Evolutionary conservation across 2,888 invertebrate species (phyloP).

Genomic region (Baccha elongata): DNA sequence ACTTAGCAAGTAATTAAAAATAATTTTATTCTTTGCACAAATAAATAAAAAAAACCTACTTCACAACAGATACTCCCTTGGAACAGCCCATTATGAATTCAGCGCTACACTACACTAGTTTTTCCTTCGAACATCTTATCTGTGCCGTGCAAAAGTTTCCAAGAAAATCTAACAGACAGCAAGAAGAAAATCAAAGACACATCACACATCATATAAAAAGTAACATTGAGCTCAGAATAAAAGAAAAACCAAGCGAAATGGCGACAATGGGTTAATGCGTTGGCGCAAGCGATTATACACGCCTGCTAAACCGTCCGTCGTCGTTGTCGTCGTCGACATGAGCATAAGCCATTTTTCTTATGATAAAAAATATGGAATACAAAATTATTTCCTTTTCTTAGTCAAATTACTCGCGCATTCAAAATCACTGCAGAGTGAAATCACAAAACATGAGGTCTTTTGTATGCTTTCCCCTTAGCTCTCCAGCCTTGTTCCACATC

Average conservation of each 20-base stretch:
- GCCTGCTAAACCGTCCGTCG: constrained; percentile 47
- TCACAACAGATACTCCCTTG: neutral
- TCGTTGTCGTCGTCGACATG: constrained; percentile 32
- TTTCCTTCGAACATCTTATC: constrained; percentile 6
- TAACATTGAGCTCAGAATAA: constrained; percentile 3
- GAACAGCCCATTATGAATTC: constrained; percentile 25
- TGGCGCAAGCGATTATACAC: constrained; percentile 67
- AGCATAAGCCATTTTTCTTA: constrained; percentile 47
- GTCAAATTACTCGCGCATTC: constrained; percentile 66
- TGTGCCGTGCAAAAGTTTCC: constrained; percentile 26
- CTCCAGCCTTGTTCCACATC: neutral
- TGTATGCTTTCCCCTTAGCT: constrained; percentile 30
- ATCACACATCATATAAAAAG: no score
- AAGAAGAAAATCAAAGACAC: constrained; percentile 41
- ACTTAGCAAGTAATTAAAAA: neutral
- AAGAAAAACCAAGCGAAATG: constrained; percentile 27
- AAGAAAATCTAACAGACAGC: constrained; percentile 12
- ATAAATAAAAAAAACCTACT: constrained; percentile 26
- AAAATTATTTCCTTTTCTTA: constrained; percentile 56
- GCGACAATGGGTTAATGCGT: constrained; percentile 62
- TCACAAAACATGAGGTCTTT: constrained; percentile 43
- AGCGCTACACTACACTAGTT: constrained; percentile 47
- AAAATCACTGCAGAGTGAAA: constrained; percentile 43
- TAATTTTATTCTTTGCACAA: constrained; percentile 9
- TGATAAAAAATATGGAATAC: constrained; percentile 26